Conservation (phyloP, 2,113 vertebrate species). For the Agapornis roseicollis region DNA sequence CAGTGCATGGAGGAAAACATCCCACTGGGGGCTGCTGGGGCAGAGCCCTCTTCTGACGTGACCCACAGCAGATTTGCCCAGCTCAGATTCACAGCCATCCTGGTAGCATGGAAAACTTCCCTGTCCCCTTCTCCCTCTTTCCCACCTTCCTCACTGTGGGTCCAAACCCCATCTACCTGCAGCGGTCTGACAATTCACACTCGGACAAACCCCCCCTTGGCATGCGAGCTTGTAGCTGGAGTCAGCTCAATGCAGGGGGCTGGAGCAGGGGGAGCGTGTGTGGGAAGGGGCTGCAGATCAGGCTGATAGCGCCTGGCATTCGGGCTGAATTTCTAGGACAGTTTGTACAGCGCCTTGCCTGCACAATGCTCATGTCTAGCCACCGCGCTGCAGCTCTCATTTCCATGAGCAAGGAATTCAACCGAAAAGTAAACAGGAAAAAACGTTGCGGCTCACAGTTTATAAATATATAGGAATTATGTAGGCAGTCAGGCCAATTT, state of each 20-base stretch:
- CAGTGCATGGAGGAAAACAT: neutral
- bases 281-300: conserved; percentile 63
- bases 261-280: neutral
- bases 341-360: conserved; percentile 66
- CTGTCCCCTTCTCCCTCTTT: neutral
- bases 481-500: conserved; percentile 60
- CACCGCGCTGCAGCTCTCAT: conserved; percentile 44
- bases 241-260: neutral
- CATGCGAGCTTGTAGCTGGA: neutral
- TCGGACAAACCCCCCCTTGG: neutral
- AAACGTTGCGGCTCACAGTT: conserved; percentile 66
- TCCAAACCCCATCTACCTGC: neutral
- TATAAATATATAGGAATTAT: conserved; percentile 66
- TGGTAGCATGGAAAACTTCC: neutral
- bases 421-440: conserved; percentile 75
- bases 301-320: conserved; percentile 65
- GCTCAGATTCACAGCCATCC: neutral
- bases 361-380: conserved; percentile 69
- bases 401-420: conserved; percentile 70
- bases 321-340: conserved; percentile 70
- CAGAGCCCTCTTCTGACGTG: neutral
- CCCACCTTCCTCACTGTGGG: neutral
- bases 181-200: accelerated
- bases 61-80: neutral
- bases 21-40: accelerated